These are phyloP conservation scores for Eristalis pertinax DNA, from an alignment of 2,888 invertebrate genomes.

Conservation along the genomic window DNA sequence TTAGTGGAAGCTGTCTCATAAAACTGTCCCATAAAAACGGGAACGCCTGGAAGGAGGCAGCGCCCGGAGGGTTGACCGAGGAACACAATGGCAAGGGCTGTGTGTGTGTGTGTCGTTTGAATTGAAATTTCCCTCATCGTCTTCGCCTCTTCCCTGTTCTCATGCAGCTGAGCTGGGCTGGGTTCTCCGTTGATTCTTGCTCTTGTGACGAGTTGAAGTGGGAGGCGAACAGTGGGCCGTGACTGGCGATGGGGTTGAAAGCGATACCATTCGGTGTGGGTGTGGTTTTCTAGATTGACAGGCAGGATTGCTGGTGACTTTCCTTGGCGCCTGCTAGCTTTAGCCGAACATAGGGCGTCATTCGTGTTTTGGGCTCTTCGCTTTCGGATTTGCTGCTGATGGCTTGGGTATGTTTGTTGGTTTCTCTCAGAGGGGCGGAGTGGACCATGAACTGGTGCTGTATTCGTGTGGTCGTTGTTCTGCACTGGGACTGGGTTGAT, in stretches of 20 bases:
- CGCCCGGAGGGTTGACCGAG: not conserved
- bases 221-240: not conserved
- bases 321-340: not conserved
- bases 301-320: not conserved
- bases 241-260: not conserved
- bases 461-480: not conserved
- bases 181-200: not conserved
- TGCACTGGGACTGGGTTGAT: not conserved
- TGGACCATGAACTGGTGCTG: not conserved
- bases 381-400: not conserved
- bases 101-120: not conserved
- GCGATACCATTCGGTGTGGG: not conserved
- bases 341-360: not conserved
- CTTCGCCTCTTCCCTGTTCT: not conserved
- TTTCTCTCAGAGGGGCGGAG: not conserved
- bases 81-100: not conserved
- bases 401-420: not conserved
- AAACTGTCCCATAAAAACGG: conserved; percentile 51
- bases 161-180: too few species aligned
- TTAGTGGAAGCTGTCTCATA: conserved; percentile 70
- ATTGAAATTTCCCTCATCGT: not conserved
- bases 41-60: not conserved
- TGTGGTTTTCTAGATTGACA: not conserved
- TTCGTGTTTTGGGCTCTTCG: not conserved
- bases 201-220: not conserved